Conservation (phyloP, 37 sponge, comb jelly and placozoan species). For the Diacarnus erythraeanus region DNA sequence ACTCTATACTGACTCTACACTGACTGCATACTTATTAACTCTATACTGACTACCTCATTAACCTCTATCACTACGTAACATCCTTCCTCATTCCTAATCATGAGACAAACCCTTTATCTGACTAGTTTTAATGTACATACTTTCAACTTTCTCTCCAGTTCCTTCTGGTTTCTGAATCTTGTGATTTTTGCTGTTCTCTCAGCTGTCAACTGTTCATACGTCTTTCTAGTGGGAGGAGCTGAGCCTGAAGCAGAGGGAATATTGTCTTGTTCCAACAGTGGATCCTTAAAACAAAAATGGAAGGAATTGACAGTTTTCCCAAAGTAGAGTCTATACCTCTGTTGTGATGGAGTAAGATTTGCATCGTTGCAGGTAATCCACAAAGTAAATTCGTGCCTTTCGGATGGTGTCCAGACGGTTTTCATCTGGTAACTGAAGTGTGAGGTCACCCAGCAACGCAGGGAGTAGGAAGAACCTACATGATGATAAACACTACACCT, state of each 20-base stretch:
- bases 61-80: no score
- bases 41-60: no score
- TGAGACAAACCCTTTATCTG: no score
- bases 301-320: neutral
- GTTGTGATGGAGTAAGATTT: conserved; percentile 68
- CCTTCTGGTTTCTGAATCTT: conserved; percentile 49
- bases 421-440: conserved; percentile 39
- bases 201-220: conserved; percentile 40
- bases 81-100: no score
- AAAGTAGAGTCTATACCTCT: no score
- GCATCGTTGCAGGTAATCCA: conserved; percentile 68
- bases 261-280: neutral
- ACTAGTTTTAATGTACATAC: no score
- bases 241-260: neutral
- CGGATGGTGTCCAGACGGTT: conserved; percentile 48
- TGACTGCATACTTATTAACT: no score
- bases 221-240: conserved; percentile 3
- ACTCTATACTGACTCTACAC: no score
- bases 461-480: conserved; percentile 69
- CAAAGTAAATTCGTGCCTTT: conserved; percentile 59
- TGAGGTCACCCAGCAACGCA: conserved; percentile 68
- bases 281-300: neutral
- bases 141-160: conserved; percentile 63
- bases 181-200: conserved; percentile 62
- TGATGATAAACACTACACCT: neutral